Evolutionary conservation across 2,113 vertebrate genomes (phyloP).

Genomic region (Lagenorhynchus albirostris): DNA sequence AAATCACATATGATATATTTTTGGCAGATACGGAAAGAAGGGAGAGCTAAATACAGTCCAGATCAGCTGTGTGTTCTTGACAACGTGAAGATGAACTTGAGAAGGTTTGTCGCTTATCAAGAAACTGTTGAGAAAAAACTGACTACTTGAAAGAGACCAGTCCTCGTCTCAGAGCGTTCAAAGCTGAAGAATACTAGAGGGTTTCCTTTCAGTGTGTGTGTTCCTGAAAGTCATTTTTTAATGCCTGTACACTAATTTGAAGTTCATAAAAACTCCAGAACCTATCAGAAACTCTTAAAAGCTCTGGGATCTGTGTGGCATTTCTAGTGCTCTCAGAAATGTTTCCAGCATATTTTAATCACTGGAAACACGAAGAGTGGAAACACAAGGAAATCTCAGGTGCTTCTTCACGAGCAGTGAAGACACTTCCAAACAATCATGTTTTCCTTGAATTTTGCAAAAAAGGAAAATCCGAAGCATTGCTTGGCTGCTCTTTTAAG

Average conservation of each 20-base stretch:
- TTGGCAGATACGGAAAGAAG: constrained; percentile 93
- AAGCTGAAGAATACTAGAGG: neutral
- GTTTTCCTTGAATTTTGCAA: neutral
- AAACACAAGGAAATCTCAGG: neutral
- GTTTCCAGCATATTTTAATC: neutral
- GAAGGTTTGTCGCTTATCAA: constrained; percentile 94
- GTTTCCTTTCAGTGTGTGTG: constrained; percentile 25
- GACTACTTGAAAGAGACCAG: constrained; percentile 63
- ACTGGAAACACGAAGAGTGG: neutral
- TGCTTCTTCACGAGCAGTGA: neutral
- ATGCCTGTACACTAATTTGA: neutral
- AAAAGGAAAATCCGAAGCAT: neutral
- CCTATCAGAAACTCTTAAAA: neutral
- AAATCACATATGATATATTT: neutral
- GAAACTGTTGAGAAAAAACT: constrained; percentile 86
- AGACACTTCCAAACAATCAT: neutral
- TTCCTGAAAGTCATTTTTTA: neutral
- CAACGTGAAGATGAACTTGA: constrained; percentile 95
- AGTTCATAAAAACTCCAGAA: neutral
- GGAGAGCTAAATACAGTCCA: constrained; percentile 87
- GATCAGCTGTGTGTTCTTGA: constrained; percentile 96
- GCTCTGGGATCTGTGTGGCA: neutral
- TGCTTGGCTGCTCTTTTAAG: neutral
- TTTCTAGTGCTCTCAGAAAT: neutral
- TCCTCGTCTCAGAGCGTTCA: neutral